A percentile compares a stretch with the other conserved stretches of the same genome.
Evolutionary conservation across 2,113 vertebrate species (phyloP).

Genomic region (Gambusia holbrooki): DNA sequence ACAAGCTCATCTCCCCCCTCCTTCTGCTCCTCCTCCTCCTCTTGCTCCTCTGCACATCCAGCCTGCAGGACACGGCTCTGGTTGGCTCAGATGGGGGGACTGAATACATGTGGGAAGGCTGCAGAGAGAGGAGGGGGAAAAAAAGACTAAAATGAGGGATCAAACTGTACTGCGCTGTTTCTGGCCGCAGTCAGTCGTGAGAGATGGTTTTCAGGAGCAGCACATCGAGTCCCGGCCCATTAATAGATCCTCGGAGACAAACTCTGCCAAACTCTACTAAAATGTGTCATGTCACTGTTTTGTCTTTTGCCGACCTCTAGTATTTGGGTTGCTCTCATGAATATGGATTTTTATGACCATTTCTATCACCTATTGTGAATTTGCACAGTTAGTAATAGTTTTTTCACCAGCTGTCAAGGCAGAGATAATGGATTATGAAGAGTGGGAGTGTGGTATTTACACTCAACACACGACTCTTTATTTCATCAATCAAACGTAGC

Average conservation of each 20-base stretch:
- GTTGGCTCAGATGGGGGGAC: constrained; percentile 45
- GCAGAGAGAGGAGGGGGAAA: constrained; percentile 7
- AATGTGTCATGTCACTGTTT: constrained; percentile 20
- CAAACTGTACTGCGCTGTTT: not conserved
- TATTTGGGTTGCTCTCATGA: constrained; percentile 60
- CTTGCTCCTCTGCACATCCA: constrained; percentile 17
- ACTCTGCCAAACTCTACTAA: constrained; percentile 19
- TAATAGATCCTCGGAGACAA: not conserved
- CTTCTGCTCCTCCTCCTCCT: constrained; percentile 2
- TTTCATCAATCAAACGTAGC: constrained; percentile 2
- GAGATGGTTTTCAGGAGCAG: not conserved
- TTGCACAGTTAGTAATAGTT: constrained; percentile 53
- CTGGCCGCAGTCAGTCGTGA: not conserved
- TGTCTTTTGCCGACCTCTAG: constrained; percentile 31
- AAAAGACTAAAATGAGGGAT: not conserved
- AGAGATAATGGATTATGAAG: constrained; percentile 1
- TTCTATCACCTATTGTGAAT: constrained; percentile 44
- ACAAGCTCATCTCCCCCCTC: constrained; percentile 36
- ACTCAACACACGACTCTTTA: constrained; percentile 13
- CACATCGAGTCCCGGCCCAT: not conserved
- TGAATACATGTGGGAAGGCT: constrained; percentile 24
- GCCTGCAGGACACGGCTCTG: constrained; percentile 35
- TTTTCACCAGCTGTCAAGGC: constrained; percentile 30
- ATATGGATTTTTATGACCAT: constrained; percentile 58
- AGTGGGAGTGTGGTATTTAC: constrained; percentile 12